Conservation (phyloP, 2,113 vertebrate genomes). For the human region DNA sequence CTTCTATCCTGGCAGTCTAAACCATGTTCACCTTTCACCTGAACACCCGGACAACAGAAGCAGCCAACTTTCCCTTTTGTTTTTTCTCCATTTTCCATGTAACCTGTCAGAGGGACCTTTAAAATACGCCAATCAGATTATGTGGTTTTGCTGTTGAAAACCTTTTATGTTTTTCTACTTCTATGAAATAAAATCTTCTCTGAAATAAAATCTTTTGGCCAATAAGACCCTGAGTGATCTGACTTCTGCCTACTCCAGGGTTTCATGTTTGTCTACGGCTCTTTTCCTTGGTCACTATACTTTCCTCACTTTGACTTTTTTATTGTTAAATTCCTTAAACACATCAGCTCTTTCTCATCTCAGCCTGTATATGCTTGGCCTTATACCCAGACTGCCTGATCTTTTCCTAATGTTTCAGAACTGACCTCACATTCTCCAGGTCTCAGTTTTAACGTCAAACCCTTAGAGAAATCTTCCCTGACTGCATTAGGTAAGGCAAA, state of each 20-base stretch:
- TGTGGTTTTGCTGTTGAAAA: neutral
- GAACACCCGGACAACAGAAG: neutral
- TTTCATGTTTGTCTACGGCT: neutral
- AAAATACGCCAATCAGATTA: neutral
- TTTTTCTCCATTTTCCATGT: neutral
- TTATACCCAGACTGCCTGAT: neutral
- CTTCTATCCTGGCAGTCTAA: neutral
- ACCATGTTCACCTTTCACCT: neutral
- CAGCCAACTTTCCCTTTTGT: neutral
- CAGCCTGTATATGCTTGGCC: neutral
- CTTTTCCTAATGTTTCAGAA: neutral
- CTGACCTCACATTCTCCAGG: neutral
- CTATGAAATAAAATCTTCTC: neutral
- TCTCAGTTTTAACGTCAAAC: neutral
- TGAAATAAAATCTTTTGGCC: neutral
- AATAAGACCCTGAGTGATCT: neutral
- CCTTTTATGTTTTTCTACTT: neutral
- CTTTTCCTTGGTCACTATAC: neutral
- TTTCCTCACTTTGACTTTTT: neutral
- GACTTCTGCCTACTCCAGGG: neutral
- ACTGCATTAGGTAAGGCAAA: neutral
- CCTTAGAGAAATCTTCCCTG: neutral
- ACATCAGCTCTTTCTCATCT: neutral
- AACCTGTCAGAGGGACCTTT: neutral
- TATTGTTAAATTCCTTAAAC: neutral